Evolutionary conservation across 2,113 vertebrate genomes (phyloP).

Genomic region (Gnathonemus longibarbis): DNA sequence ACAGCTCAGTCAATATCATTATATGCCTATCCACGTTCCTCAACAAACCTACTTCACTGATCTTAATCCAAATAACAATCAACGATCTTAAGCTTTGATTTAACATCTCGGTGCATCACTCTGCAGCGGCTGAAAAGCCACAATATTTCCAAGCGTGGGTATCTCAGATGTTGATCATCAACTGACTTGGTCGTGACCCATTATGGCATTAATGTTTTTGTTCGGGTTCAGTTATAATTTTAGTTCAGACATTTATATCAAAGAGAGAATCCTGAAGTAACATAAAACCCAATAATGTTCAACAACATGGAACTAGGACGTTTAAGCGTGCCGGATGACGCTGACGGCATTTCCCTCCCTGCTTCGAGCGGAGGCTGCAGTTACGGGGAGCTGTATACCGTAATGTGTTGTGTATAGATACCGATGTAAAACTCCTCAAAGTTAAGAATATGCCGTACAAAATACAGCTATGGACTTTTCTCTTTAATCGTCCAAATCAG

Average conservation of each 20-base stretch:
- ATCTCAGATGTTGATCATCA: not conserved
- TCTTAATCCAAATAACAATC: not conserved
- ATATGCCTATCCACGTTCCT: not conserved
- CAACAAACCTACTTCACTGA: not conserved
- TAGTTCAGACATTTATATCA: not conserved
- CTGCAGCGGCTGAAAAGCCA: not conserved
- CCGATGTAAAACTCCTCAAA: not conserved
- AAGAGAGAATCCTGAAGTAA: not conserved
- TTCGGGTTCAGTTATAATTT: not conserved
- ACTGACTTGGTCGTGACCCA: not conserved
- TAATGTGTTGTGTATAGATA: not conserved
- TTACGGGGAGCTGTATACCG: not conserved
- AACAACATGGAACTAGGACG: not conserved
- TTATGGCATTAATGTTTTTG: not conserved
- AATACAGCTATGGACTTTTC: not conserved
- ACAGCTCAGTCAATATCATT: not conserved
- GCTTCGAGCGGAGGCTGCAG: not conserved
- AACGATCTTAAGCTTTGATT: not conserved
- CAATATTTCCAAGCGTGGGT: not conserved
- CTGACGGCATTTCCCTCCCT: conserved; percentile 53
- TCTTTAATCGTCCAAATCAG: not conserved
- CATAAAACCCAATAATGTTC: not conserved
- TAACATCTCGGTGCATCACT: not conserved
- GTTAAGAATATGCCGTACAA: not conserved
- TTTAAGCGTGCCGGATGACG: conserved; percentile 32